A percentile compares a stretch with the other conserved stretches of the same genome.
These are phyloP conservation scores for Burhinus oedicnemus DNA, from an alignment of 2,113 vertebrate species.

Conservation along the genomic window DNA sequence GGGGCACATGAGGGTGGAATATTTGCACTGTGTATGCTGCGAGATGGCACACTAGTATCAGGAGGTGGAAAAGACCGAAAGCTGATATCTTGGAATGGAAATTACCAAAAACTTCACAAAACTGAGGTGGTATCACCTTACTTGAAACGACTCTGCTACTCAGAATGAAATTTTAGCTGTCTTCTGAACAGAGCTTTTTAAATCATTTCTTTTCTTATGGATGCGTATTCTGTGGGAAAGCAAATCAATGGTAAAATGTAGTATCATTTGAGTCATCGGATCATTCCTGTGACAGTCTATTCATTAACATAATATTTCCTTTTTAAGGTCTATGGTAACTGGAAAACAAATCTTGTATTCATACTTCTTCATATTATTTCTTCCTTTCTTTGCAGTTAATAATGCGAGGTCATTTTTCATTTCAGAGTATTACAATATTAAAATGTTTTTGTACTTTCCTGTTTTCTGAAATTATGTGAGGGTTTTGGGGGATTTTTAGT, in stretches of 20 bases:
- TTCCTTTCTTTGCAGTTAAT: neutral
- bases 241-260: neutral
- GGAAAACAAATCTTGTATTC: neutral
- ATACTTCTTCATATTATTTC: neutral
- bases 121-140: constrained; percentile 83
- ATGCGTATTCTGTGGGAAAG: neutral
- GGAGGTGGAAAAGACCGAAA: constrained; percentile 94
- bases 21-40: constrained; percentile 94
- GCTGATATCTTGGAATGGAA: constrained; percentile 92
- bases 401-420: neutral
- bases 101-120: constrained; percentile 90
- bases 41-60: constrained; percentile 91
- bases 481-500: neutral
- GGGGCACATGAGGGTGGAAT: constrained; percentile 96
- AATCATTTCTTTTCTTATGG: neutral
- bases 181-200: neutral
- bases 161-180: neutral
- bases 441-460: neutral
- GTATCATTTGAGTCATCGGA: neutral
- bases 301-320: neutral
- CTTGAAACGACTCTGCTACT: neutral
- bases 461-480: neutral
- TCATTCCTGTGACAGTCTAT: neutral
- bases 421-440: neutral
- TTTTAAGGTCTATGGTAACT: neutral